These are phyloP conservation scores for Corbicula japonica DNA, from an alignment of 2,888 invertebrate genomes.

Conservation along the genomic window DNA sequence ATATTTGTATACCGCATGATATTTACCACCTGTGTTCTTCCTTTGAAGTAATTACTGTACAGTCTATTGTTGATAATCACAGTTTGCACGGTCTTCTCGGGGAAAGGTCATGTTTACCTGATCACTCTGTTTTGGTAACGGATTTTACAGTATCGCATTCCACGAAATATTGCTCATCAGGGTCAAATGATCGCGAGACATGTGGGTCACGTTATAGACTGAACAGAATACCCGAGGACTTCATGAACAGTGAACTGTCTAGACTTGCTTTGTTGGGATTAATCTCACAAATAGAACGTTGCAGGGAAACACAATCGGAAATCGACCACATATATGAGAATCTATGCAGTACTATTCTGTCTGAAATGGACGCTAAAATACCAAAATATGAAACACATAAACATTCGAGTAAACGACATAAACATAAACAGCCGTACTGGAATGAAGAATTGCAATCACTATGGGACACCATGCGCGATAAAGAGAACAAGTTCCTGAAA, in stretches of 20 bases:
- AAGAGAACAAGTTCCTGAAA: background rate
- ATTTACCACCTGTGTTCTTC: background rate
- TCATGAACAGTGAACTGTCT: conserved; percentile 1
- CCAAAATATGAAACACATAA: background rate
- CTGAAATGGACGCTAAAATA: background rate
- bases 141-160: background rate
- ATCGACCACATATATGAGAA: conserved; percentile 11
- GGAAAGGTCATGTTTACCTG: conserved; percentile 13
- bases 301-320: conserved; percentile 9
- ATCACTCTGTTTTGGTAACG: conserved; percentile 11
- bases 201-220: background rate
- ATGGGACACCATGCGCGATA: conserved; percentile 13
- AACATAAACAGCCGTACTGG: conserved; percentile 4
- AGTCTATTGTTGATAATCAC: conserved; percentile 6
- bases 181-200: background rate
- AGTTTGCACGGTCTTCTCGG: conserved; percentile 22
- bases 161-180: too few species aligned
- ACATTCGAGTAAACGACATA: background rate
- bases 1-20: conserved; percentile 11
- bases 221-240: conserved; percentile 1
- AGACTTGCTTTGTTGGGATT: background rate
- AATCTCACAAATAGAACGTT: conserved; percentile 7
- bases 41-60: conserved; percentile 7
- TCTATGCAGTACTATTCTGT: background rate
- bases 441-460: background rate